phyloP scores from a whole-genome alignment of 2,797 vertebrate genomes.

The Neoniphon sammara region DNA sequence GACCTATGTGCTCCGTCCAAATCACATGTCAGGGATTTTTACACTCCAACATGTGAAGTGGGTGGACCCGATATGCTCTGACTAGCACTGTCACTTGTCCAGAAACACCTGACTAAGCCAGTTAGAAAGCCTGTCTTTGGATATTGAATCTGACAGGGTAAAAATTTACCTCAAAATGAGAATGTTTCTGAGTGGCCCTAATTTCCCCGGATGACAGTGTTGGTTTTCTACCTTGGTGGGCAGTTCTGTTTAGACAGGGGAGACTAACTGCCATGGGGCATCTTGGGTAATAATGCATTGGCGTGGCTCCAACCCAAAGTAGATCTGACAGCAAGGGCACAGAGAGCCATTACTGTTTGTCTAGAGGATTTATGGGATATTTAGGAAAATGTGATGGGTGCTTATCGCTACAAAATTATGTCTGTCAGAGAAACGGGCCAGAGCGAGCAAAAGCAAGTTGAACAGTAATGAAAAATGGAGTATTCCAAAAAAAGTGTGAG shows the following conservation, averaged over 20 bases:
- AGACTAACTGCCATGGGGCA: conserved; percentile 72
- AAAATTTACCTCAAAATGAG: conserved; percentile 46
- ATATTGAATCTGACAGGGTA: conserved; percentile 63
- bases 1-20: conserved; percentile 36
- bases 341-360: conserved; percentile 78
- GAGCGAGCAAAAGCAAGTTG: conserved; percentile 30
- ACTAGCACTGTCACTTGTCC: conserved; percentile 50
- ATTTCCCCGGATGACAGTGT: conserved; percentile 73
- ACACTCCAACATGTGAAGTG: conserved; percentile 39
- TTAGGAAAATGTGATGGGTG: conserved; percentile 74
- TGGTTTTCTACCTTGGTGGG: conserved; percentile 74
- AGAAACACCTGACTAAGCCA: conserved; percentile 58
- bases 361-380: conserved; percentile 76
- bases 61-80: conserved; percentile 35
- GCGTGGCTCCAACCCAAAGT: conserved; percentile 69
- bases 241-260: conserved; percentile 65
- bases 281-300: conserved; percentile 63
- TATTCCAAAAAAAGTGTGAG: neutral
- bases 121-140: conserved; percentile 56
- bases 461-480: conserved; percentile 31
- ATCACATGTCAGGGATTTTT: conserved; percentile 38
- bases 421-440: conserved; percentile 35
- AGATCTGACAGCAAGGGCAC: conserved; percentile 78
- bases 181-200: conserved; percentile 63
- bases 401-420: conserved; percentile 70